phyloP scores from a whole-genome alignment of 30 jellyfish, hydroid and myxozoan species.

The Hydra vulgaris region DNA sequence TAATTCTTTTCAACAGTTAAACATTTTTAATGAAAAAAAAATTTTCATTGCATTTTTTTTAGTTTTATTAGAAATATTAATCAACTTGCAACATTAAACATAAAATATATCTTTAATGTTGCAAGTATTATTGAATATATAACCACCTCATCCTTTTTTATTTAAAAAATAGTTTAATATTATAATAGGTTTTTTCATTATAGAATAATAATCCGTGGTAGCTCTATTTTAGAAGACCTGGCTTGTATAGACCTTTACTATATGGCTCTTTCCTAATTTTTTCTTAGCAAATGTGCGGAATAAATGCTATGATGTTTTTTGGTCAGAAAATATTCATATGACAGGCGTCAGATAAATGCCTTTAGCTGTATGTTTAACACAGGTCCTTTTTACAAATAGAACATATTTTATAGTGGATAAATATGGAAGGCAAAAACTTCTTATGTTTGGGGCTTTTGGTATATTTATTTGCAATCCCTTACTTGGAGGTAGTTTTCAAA shows the following conservation, averaged over 20 bases:
- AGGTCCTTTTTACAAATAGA: not conserved
- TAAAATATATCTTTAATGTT: no score
- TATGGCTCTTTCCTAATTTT: not conserved
- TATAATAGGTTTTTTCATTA: no score
- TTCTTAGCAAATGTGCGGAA: not conserved
- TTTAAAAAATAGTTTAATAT: no score
- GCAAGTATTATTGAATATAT: no score
- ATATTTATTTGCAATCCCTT: no score
- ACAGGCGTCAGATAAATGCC: no score
- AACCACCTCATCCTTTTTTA: no score
- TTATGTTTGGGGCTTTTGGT: not conserved
- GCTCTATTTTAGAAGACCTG: not conserved
- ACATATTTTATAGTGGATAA: not conserved
- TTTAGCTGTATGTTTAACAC: not conserved
- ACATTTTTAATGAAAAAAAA: no score
- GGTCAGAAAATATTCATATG: not conserved
- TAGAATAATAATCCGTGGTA: not conserved
- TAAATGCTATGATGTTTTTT: not conserved
- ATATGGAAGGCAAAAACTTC: not conserved
- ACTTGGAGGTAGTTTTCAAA: not conserved
- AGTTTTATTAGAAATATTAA: no score
- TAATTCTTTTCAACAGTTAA: no score
- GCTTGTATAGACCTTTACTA: not conserved
- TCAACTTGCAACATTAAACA: no score
- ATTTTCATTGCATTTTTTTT: no score